Evolutionary conservation across 2,888 invertebrate species (phyloP).

Genomic region (Andrena hattorfiana): DNA sequence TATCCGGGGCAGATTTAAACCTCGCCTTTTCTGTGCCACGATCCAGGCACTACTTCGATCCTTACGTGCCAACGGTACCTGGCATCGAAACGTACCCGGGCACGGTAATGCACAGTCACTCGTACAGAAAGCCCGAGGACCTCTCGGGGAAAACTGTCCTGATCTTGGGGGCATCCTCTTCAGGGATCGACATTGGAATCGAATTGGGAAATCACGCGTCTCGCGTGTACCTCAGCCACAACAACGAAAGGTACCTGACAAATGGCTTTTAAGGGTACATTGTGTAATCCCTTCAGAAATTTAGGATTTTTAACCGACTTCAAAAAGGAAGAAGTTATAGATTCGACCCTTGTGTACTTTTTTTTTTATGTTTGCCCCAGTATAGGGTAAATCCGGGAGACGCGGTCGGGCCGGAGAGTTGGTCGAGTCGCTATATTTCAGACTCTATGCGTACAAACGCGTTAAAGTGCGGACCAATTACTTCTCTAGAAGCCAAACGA

Average conservation of each 20-base stretch:
- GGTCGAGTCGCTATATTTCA: too few species aligned
- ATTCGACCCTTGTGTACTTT: too few species aligned
- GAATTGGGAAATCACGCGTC: constrained; percentile 87
- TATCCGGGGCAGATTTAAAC: background rate
- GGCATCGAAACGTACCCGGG: constrained; percentile 87
- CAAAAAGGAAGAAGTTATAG: too few species aligned
- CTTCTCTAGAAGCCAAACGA: too few species aligned
- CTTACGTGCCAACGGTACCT: constrained; percentile 85
- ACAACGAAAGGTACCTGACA: constrained; percentile 82
- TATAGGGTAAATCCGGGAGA: too few species aligned
- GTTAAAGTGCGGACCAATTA: too few species aligned
- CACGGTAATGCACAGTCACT: constrained; percentile 89
- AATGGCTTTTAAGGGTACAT: background rate
- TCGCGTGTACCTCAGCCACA: constrained; percentile 87
- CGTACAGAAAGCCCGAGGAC: constrained; percentile 89
- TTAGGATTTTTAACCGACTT: too few species aligned
- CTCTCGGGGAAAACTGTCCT: constrained; percentile 88
- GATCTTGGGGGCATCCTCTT: constrained; percentile 90
- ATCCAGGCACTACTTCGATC: constrained; percentile 86
- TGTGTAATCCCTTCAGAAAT: too few species aligned
- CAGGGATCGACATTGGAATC: constrained; percentile 90
- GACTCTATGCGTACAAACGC: too few species aligned
- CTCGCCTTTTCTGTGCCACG: background rate
- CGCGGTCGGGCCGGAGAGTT: too few species aligned
- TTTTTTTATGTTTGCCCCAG: too few species aligned